Evolutionary conservation across 64 coral and sea anemone genomes (phyloP).

Genomic region (Stichodactyla helianthus): DNA sequence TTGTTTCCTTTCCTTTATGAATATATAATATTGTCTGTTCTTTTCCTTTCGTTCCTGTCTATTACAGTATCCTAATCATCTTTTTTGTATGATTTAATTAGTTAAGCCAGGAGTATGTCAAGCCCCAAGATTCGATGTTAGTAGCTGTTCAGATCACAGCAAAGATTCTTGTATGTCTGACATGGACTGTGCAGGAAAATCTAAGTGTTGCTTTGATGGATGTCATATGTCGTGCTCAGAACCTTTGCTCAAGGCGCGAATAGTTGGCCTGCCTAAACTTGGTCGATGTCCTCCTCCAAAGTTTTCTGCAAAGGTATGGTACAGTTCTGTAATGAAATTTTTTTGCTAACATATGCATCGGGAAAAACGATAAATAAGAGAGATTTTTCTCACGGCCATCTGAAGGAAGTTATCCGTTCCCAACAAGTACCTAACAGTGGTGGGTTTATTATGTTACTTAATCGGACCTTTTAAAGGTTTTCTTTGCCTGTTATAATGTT

Average conservation of each 20-base stretch:
- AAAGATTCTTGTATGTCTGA: slow-evolving; percentile 22
- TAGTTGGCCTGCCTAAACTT: slow-evolving; percentile 11
- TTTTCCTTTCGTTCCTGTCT: neutral
- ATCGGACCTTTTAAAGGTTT: too few relatives aligned
- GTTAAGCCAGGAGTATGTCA: slow-evolving; percentile 4
- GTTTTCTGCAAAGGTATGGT: slow-evolving; percentile 3
- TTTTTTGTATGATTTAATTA: neutral
- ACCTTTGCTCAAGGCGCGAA: neutral
- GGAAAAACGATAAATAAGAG: too few relatives aligned
- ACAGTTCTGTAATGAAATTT: neutral
- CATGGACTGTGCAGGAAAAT: slow-evolving; percentile 4
- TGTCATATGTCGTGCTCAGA: slow-evolving; percentile 20
- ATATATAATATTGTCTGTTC: neutral
- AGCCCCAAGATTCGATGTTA: neutral
- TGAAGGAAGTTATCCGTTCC: too few relatives aligned
- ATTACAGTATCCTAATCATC: neutral
- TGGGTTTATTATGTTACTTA: too few relatives aligned
- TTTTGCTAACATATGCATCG: too few relatives aligned
- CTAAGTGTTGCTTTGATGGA: slow-evolving; percentile 29
- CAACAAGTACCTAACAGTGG: too few relatives aligned
- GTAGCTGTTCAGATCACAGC: neutral
- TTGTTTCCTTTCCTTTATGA: too few relatives aligned
- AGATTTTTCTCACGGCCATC: too few relatives aligned
- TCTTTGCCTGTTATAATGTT: neutral
- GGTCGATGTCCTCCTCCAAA: slow-evolving; percentile 29